Conservation (phyloP, 2,888 invertebrate genomes). For the Macroteleia sp. region DNA sequence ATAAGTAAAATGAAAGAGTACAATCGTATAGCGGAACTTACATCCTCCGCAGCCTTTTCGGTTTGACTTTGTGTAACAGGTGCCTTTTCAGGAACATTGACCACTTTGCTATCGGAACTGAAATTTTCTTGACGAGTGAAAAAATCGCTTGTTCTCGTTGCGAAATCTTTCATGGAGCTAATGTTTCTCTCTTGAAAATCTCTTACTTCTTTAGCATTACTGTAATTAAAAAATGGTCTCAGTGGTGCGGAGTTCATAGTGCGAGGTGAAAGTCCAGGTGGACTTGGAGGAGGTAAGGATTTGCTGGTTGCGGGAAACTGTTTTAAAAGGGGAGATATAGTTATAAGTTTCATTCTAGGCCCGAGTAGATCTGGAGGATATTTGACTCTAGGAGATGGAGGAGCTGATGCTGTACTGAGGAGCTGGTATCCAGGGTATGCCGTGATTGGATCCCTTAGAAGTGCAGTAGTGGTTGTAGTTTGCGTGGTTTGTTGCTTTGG, state of each 20-base stretch:
- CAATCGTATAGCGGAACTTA: not conserved
- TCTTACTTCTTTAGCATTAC: conserved; percentile 43
- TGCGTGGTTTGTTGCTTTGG: conserved; percentile 88
- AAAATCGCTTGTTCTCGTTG: conserved; percentile 17
- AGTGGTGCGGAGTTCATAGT: conserved; percentile 68
- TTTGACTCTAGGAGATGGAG: conserved; percentile 90
- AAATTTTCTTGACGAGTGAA: conserved; percentile 21
- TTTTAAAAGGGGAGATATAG: conserved; percentile 85
- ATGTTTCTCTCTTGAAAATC: conserved; percentile 36
- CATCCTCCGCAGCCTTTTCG: conserved; percentile 47
- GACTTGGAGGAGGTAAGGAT: conserved; percentile 83
- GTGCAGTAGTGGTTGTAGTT: conserved; percentile 80
- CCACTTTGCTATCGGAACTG: conserved; percentile 25
- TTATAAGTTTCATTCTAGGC: conserved; percentile 88
- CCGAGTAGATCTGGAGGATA: conserved; percentile 88
- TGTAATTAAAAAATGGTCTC: conserved; percentile 68
- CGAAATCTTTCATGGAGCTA: conserved; percentile 37
- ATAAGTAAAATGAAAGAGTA: too few relatives aligned
- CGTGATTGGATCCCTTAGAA: conserved; percentile 65
- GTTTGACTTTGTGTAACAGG: not conserved
- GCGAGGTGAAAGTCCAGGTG: conserved; percentile 77
- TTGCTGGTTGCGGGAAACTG: conserved; percentile 87
- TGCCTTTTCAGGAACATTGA: conserved; percentile 16
- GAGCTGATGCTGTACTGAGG: conserved; percentile 89
- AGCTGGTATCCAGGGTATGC: conserved; percentile 84